Evolutionary conservation across 2,888 invertebrate genomes (phyloP).

Genomic region (Mesodorylaimus sp.): DNA sequence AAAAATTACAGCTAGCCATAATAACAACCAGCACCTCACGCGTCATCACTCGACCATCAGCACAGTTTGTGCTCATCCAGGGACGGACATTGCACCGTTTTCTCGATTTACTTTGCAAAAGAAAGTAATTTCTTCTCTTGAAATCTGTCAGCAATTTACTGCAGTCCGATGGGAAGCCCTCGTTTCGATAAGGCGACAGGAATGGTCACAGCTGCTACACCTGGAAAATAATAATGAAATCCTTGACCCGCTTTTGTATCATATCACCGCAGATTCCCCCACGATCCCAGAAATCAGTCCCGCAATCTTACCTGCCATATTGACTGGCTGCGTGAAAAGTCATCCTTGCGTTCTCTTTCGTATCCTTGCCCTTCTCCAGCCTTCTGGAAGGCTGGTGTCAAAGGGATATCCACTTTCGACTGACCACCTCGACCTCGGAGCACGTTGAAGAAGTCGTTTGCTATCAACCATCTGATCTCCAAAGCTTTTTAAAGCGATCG

Average conservation of each 20-base stretch:
- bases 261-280: too few relatives aligned
- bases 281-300: too few relatives aligned
- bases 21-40: too few relatives aligned
- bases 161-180: conserved; percentile 5
- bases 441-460: conserved; percentile 59
- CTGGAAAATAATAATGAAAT: too few relatives aligned
- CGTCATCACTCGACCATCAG: too few relatives aligned
- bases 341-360: conserved; percentile 61
- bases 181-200: conserved; percentile 52
- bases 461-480: conserved; percentile 65
- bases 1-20: too few relatives aligned
- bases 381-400: conserved; percentile 71
- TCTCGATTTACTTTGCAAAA: not conserved
- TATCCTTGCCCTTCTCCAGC: conserved; percentile 57
- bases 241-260: too few relatives aligned
- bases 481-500: too few relatives aligned
- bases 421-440: conserved; percentile 40
- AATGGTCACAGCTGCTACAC: conserved; percentile 65
- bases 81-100: too few relatives aligned
- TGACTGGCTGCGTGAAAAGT: conserved; percentile 89
- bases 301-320: conserved; percentile 65
- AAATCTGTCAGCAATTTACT: conserved; percentile 3
- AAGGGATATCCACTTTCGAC: conserved; percentile 51
- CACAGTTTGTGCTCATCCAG: too few relatives aligned
- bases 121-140: not conserved